Conservation (phyloP, 2,113 vertebrate genomes). For the Mugil cephalus region DNA sequence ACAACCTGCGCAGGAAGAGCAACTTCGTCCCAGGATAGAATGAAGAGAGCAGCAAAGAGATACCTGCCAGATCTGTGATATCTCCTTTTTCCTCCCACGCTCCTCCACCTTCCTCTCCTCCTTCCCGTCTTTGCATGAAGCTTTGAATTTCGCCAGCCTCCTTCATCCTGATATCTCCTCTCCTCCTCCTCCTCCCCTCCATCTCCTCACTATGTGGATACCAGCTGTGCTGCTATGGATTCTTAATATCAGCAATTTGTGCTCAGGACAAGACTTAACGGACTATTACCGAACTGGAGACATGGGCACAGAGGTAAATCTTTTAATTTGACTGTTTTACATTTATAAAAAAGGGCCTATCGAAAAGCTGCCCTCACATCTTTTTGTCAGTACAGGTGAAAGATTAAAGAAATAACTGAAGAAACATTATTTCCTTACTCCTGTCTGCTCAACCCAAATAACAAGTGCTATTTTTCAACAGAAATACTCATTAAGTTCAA, state of each 20-base stretch:
- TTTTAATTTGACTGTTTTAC: background rate
- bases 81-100: slow-evolving; percentile 41
- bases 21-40: slow-evolving; percentile 78
- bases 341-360: background rate
- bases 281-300: slow-evolving; percentile 70
- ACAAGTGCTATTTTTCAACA: too few species aligned
- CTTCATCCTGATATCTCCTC: slow-evolving; percentile 43
- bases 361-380: background rate
- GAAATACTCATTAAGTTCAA: too few species aligned
- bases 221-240: slow-evolving; percentile 79
- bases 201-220: slow-evolving; percentile 80
- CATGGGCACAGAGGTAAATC: slow-evolving; percentile 75
- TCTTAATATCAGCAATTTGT: slow-evolving; percentile 70
- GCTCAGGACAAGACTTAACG: slow-evolving; percentile 72
- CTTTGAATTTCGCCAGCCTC: background rate
- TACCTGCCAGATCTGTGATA: slow-evolving; percentile 49
- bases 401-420: background rate
- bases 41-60: slow-evolving; percentile 65
- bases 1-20: slow-evolving; percentile 68
- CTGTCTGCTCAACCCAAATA: too few species aligned
- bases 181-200: slow-evolving; percentile 41
- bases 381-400: background rate
- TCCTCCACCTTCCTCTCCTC: slow-evolving; percentile 33
- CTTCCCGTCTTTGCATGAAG: slow-evolving; percentile 43
- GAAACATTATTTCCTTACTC: too few species aligned